A percentile compares a stretch with the other conserved stretches of the same genome.
Evolutionary conservation across 1,140 invertebrate genomes (phyloP).

Genomic region (Planococcus citri): DNA sequence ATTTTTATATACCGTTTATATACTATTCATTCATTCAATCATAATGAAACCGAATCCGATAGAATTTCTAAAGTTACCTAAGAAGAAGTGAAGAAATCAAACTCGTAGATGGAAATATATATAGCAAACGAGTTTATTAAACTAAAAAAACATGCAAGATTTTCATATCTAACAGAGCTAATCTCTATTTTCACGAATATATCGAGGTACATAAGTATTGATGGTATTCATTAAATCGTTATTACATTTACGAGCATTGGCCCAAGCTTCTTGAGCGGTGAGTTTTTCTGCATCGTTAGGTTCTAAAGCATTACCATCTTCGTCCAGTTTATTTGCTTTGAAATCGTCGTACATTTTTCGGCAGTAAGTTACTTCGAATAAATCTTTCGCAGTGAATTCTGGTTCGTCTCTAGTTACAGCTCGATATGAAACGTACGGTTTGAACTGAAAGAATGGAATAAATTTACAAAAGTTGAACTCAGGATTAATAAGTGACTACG

Average conservation of each 20-base stretch:
- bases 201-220: neutral
- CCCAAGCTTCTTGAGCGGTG: slow-evolving; percentile 53
- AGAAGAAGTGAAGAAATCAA: no score
- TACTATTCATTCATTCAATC: neutral
- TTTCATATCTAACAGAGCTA: no score
- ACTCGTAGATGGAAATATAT: no score
- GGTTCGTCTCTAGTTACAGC: slow-evolving; percentile 54
- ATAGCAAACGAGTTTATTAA: neutral
- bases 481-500: no score
- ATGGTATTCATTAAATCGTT: slow-evolving; percentile 39
- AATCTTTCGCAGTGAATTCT: slow-evolving; percentile 34
- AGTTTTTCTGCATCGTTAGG: slow-evolving; percentile 59
- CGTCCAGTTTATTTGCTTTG: slow-evolving; percentile 52
- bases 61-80: no score
- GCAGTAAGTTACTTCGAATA: slow-evolving; percentile 54
- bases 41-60: no score
- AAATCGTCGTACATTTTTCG: slow-evolving; percentile 68
- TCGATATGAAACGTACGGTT: slow-evolving; percentile 26
- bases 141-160: no score
- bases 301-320: slow-evolving; percentile 50
- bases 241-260: slow-evolving; percentile 55
- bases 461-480: neutral
- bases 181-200: neutral
- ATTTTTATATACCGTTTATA: neutral
- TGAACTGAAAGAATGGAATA: slow-evolving; percentile 25